These are phyloP conservation scores for Oegoconia quadripuncta DNA, from an alignment of 2,888 invertebrate species.

Conservation along the genomic window DNA sequence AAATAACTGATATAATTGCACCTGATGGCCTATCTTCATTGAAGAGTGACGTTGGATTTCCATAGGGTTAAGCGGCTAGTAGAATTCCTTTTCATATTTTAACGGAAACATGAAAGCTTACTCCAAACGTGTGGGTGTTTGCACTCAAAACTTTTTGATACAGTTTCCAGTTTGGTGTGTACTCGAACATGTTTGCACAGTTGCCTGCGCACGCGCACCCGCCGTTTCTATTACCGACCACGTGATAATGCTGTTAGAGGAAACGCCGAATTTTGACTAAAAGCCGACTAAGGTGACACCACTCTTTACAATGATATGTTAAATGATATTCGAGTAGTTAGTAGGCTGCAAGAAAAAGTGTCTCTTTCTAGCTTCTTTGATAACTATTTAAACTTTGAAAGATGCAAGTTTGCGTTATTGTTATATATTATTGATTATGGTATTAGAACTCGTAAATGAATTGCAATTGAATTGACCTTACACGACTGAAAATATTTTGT, in stretches of 20 bases:
- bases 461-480: no score
- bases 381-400: no score
- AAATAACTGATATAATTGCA: no score
- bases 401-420: no score
- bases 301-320: constrained; percentile 15
- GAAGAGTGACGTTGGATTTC: no score
- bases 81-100: not conserved
- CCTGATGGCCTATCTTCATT: no score
- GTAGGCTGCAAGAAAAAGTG: not conserved
- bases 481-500: no score
- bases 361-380: constrained; percentile 1
- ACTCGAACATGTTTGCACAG: constrained; percentile 43
- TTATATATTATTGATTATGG: no score
- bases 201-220: constrained; percentile 49
- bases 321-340: constrained; percentile 13
- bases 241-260: constrained; percentile 59
- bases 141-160: constrained; percentile 34
- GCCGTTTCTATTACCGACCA: constrained; percentile 55
- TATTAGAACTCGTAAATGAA: no score
- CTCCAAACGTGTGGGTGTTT: constrained; percentile 21
- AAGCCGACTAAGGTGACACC: constrained; percentile 52
- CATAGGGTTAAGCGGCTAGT: no score
- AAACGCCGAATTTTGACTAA: constrained; percentile 59
- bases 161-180: constrained; percentile 39
- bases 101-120: constrained; percentile 12